These are phyloP conservation scores for Phenacoccus solenopsis DNA, from an alignment of 1,140 invertebrate species.

Conservation along the genomic window DNA sequence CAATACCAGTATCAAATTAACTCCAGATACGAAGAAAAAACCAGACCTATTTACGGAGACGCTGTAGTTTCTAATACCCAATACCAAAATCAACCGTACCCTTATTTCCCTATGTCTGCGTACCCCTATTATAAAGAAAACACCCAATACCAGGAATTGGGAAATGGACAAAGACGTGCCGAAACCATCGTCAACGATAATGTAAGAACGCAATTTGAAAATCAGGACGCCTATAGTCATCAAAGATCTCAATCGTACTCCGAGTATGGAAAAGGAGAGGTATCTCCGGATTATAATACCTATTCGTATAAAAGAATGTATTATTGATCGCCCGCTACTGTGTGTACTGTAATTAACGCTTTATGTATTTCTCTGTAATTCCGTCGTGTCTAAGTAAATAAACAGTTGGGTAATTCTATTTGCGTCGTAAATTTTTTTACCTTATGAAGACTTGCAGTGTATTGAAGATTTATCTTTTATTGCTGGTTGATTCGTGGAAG, in stretches of 20 bases:
- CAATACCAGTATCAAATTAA: constrained; percentile 10
- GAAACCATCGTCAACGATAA: neutral
- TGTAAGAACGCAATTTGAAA: neutral
- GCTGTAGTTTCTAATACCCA: neutral
- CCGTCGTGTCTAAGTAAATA: too few relatives aligned
- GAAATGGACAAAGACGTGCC: neutral
- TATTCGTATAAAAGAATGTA: constrained; percentile 8
- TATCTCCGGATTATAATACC: neutral
- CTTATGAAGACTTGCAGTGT: too few relatives aligned
- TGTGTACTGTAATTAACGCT: too few relatives aligned
- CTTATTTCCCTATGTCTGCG: neutral
- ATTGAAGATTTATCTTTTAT: too few relatives aligned
- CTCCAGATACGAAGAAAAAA: constrained; percentile 5
- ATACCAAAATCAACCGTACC: neutral
- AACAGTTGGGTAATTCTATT: too few relatives aligned
- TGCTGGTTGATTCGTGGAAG: too few relatives aligned
- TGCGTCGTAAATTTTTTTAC: too few relatives aligned
- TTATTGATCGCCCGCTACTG: too few relatives aligned
- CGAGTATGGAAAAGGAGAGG: neutral
- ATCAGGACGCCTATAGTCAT: neutral
- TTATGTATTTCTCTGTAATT: too few relatives aligned
- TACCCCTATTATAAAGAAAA: constrained; percentile 20
- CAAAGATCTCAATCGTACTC: constrained; percentile 8
- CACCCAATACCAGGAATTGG: constrained; percentile 18
- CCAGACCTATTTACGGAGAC: constrained; percentile 5